Evolutionary conservation across 53 echinoderm and acorn worm species (phyloP).

Genomic region (Holothuria leucospilota): DNA sequence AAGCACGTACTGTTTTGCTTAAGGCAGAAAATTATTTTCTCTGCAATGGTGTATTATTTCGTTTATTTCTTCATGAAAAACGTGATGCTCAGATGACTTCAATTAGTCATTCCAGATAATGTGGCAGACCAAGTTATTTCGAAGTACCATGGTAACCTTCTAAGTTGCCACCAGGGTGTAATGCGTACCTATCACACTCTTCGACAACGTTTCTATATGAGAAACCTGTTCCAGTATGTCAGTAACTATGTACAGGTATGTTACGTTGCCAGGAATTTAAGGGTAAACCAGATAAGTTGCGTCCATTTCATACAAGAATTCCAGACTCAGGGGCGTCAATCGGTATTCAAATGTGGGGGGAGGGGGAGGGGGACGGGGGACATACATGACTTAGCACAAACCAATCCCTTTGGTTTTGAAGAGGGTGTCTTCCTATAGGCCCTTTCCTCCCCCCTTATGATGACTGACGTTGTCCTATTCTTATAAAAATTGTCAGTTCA

Average conservation of each 20-base stretch:
- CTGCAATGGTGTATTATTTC: conserved; percentile 36
- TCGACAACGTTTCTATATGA: conserved; percentile 62
- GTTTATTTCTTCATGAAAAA: conserved; percentile 8
- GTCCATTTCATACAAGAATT: conserved; percentile 14
- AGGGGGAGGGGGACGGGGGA: too few species aligned
- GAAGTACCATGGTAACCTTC: conserved; percentile 13
- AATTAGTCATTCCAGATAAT: conserved; percentile 19
- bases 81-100: conserved; percentile 4
- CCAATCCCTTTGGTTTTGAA: too few species aligned
- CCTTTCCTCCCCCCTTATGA: too few species aligned
- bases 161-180: conserved; percentile 17
- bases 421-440: too few species aligned
- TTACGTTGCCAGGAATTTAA: conserved; percentile 25
- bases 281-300: conserved; percentile 18
- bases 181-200: conserved; percentile 40
- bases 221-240: conserved; percentile 14
- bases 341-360: too few species aligned
- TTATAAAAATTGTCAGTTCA: too few species aligned
- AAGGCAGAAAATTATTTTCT: conserved; percentile 50
- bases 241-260: conserved; percentile 34
- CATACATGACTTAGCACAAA: too few species aligned
- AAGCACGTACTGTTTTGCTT: not conserved
- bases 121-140: conserved; percentile 11
- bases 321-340: too few species aligned
- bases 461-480: too few species aligned